A percentile compares a stretch with the other conserved stretches of the same genome.
These are phyloP conservation scores for Cinara cedri DNA, from an alignment of 2,888 invertebrate species.

Conservation along the genomic window DNA sequence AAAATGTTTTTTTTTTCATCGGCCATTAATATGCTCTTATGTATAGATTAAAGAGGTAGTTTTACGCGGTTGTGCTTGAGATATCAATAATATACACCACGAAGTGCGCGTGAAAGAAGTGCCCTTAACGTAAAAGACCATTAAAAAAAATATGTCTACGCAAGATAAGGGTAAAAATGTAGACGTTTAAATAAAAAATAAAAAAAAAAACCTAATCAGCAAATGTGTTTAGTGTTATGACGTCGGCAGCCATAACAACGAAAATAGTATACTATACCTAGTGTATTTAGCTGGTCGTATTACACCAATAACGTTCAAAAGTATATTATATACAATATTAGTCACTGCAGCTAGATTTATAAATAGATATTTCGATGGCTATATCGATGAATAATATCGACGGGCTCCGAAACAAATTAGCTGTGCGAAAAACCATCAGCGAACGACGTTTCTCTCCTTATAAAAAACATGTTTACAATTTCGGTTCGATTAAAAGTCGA, in stretches of 20 bases:
- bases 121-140: constrained; percentile 11
- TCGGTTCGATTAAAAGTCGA: no score
- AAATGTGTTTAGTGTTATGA: constrained; percentile 49
- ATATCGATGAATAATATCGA: no score
- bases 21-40: not conserved
- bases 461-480: no score
- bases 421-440: no score
- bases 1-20: not conserved
- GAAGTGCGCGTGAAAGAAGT: not conserved
- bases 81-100: constrained; percentile 13
- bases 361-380: not conserved
- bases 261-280: not conserved
- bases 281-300: not conserved
- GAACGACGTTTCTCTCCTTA: no score
- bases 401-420: no score
- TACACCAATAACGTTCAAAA: not conserved
- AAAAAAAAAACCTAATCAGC: constrained; percentile 37
- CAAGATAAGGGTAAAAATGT: constrained; percentile 39
- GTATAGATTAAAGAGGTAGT: not conserved
- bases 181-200: constrained; percentile 32
- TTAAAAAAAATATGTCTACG: constrained; percentile 6
- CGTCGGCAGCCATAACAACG: constrained; percentile 47
- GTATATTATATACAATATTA: not conserved
- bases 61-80: not conserved
- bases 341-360: not conserved